Percentiles rank a stretch among this genome's conserved stretches.
Conservation (phyloP, 2,113 vertebrate species). For the Atlantisia rogersi region DNA sequence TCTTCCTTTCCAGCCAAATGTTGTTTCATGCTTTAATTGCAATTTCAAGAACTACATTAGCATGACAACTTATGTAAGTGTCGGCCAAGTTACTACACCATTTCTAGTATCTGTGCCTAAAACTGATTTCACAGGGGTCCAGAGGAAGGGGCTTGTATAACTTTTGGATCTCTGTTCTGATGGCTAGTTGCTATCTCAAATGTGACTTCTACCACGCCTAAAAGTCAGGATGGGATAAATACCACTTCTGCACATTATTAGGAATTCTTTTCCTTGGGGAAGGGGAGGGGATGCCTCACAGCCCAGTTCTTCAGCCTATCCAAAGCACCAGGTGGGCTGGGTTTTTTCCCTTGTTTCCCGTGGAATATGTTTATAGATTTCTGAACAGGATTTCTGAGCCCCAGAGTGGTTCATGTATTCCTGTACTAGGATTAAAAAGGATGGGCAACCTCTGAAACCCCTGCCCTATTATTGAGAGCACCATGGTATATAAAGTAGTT, state of each 20-base stretch:
- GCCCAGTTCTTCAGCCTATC: not conserved
- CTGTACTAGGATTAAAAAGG: not conserved
- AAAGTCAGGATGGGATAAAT: not conserved
- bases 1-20: not conserved
- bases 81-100: constrained; percentile 9
- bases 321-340: not conserved
- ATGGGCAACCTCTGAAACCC: not conserved
- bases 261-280: not conserved
- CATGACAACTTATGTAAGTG: constrained; percentile 21
- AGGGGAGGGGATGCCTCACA: not conserved
- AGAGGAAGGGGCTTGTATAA: not conserved
- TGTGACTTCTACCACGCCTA: not conserved
- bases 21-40: constrained; percentile 70
- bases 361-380: not conserved
- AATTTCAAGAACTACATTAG: constrained; percentile 57
- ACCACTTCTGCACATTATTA: not conserved
- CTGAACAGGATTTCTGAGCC: not conserved
- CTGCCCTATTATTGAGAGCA: not conserved
- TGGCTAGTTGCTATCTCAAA: not conserved
- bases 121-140: constrained; percentile 24
- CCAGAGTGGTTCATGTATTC: not conserved
- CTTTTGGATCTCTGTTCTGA: not conserved
- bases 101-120: constrained; percentile 18
- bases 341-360: not conserved
- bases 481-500: not conserved